These are phyloP conservation scores for Hydra vulgaris DNA, from an alignment of 30 jellyfish, hydroid and myxozoan species.

Conservation along the genomic window DNA sequence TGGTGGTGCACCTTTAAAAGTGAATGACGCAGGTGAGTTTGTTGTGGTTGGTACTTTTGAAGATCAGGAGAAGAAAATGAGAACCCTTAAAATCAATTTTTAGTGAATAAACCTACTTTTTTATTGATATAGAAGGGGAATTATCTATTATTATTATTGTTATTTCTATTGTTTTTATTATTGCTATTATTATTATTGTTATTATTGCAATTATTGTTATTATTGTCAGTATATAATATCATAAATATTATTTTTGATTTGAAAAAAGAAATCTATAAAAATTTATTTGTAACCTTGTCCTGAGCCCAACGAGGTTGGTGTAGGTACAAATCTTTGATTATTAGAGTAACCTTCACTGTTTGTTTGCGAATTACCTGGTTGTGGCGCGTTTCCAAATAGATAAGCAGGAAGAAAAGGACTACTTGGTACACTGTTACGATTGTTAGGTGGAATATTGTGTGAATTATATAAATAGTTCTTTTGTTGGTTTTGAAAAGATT, in stretches of 20 bases:
- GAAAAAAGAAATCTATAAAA: too few species aligned
- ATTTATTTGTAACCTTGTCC: neutral
- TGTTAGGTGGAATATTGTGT: neutral
- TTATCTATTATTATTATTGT: too few species aligned
- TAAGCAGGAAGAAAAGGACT: constrained; percentile 33
- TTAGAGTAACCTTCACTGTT: neutral
- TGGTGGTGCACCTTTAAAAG: constrained; percentile 34
- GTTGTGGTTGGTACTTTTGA: constrained; percentile 4
- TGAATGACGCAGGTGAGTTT: neutral
- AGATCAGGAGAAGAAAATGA: constrained; percentile 3
- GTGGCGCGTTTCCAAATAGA: constrained; percentile 21
- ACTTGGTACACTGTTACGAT: constrained; percentile 5
- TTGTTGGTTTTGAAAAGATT: neutral
- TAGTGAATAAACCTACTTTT: neutral
- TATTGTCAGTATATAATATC: too few species aligned
- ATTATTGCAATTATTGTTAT: too few species aligned
- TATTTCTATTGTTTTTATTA: too few species aligned
- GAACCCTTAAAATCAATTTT: constrained; percentile 8
- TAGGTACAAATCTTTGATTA: neutral
- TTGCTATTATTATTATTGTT: too few species aligned
- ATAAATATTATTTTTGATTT: too few species aligned
- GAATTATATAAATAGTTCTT: neutral
- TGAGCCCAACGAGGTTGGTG: neutral
- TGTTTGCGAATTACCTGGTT: neutral
- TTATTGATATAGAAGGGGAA: too few species aligned